Evolutionary conservation across 2,113 vertebrate genomes (phyloP).

Genomic region (Poeciliopsis retropinna): DNA sequence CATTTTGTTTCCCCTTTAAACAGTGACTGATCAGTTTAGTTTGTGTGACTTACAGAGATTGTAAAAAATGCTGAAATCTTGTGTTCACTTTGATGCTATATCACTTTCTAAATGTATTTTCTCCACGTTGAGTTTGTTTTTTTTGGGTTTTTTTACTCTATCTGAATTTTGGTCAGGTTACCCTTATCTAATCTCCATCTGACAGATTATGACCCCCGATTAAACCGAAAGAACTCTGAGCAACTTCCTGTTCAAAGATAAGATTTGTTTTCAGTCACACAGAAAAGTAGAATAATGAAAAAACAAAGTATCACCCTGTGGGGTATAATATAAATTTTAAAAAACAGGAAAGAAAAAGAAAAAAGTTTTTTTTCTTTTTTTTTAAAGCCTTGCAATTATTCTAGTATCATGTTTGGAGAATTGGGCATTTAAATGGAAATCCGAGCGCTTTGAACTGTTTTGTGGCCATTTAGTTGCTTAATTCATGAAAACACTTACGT

Average conservation of each 20-base stretch:
- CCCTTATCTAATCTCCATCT: no score
- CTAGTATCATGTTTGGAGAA: not conserved
- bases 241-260: no score
- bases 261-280: not conserved
- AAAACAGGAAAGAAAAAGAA: not conserved
- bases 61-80: not conserved
- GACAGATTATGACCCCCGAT: no score
- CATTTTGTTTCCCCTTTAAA: not conserved
- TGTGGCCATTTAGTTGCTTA: not conserved
- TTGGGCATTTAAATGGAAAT: not conserved
- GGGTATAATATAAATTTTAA: not conserved
- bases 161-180: not conserved
- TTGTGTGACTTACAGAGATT: not conserved
- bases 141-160: not conserved
- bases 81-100: not conserved
- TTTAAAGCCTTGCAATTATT: not conserved
- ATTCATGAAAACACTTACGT: not conserved
- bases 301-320: no score
- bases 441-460: no score
- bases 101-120: not conserved
- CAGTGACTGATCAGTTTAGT: not conserved
- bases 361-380: not conserved
- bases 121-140: not conserved
- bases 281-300: not conserved
- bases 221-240: no score